These are phyloP conservation scores for Ypsolopha scabrella DNA, from an alignment of 2,888 invertebrate genomes.

Conservation along the genomic window DNA sequence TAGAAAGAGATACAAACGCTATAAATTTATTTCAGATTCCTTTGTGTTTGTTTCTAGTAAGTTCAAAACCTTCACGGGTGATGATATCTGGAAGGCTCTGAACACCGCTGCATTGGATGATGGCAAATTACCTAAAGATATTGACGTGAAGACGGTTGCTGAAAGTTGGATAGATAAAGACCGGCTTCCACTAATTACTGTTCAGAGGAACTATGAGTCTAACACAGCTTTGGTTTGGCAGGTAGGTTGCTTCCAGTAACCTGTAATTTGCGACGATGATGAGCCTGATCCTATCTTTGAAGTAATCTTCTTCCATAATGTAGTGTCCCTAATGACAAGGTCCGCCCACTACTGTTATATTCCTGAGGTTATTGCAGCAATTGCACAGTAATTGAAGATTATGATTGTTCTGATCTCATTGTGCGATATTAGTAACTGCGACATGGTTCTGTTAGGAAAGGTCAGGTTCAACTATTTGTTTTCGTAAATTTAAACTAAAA, in stretches of 20 bases:
- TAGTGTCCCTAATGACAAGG: too few relatives aligned
- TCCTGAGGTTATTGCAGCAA: too few relatives aligned
- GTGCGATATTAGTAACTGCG: too few relatives aligned
- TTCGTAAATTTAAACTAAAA: too few relatives aligned
- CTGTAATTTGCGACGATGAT: too few relatives aligned
- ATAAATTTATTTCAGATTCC: neutral
- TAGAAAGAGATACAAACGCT: neutral
- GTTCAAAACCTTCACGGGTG: conserved; percentile 81
- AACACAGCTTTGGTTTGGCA: conserved; percentile 74
- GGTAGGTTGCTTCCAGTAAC: conserved; percentile 35
- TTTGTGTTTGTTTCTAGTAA: conserved; percentile 47
- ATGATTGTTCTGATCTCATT: too few relatives aligned
- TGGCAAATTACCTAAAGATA: conserved; percentile 48
- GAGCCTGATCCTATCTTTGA: too few relatives aligned
- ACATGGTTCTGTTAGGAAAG: too few relatives aligned
- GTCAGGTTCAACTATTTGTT: too few relatives aligned
- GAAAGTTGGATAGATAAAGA: conserved; percentile 87
- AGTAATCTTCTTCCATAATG: too few relatives aligned
- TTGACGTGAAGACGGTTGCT: conserved; percentile 78
- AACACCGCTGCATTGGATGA: conserved; percentile 76
- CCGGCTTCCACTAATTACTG: conserved; percentile 80
- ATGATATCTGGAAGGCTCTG: conserved; percentile 83
- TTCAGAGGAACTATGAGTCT: conserved; percentile 75
- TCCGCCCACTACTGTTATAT: too few relatives aligned
- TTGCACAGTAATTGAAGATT: too few relatives aligned